These are phyloP conservation scores for Varanus salvator DNA, from an alignment of 2,113 vertebrate species.

Conservation along the genomic window DNA sequence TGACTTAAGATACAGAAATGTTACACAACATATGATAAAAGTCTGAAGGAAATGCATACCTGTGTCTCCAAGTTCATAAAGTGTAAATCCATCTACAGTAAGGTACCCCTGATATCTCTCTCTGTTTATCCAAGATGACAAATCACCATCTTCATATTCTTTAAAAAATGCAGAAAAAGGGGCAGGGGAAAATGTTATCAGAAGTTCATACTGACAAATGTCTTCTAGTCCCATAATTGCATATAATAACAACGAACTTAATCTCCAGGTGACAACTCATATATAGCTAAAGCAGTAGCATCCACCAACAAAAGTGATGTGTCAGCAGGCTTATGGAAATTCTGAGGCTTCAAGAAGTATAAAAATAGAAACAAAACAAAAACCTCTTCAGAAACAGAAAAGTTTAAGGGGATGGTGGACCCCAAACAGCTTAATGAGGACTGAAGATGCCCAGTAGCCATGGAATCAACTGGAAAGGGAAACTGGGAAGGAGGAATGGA, in stretches of 20 bases:
- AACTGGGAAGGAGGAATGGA: background rate
- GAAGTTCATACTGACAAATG: background rate
- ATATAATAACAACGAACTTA: background rate
- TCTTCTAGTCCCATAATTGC: background rate
- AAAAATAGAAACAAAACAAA: background rate
- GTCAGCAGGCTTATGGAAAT: background rate
- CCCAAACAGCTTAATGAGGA: background rate
- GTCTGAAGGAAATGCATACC: conserved; percentile 72
- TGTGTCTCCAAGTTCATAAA: conserved; percentile 97
- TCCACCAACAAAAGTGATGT: background rate
- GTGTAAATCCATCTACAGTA: conserved; percentile 90
- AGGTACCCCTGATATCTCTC: conserved; percentile 96
- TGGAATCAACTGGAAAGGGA: background rate
- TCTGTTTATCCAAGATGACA: conserved; percentile 93
- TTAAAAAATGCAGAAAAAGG: background rate
- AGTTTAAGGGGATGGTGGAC: background rate
- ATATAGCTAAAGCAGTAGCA: background rate
- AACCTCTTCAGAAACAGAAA: background rate
- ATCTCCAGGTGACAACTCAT: background rate
- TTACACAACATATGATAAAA: background rate
- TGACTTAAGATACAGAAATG: background rate
- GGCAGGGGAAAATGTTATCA: background rate
- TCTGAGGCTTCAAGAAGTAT: background rate
- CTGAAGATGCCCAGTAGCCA: background rate
- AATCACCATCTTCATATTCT: conserved; percentile 95